Percentiles rank a stretch among this genome's conserved stretches.
These are phyloP conservation scores for Thera obeliscata DNA, from an alignment of 2,888 invertebrate genomes.

Conservation along the genomic window DNA sequence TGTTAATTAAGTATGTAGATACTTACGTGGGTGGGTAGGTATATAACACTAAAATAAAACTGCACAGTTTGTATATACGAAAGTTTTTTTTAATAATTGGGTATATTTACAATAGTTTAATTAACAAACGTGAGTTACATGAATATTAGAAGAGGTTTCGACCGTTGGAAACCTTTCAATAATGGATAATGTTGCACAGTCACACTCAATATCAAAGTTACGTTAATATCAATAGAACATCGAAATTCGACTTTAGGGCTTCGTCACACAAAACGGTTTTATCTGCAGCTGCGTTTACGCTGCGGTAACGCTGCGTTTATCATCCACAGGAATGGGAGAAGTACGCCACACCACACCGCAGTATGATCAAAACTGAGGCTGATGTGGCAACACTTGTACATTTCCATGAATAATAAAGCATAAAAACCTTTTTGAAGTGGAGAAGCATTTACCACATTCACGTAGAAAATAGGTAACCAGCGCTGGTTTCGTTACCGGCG, in stretches of 20 bases:
- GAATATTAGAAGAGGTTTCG: constrained; percentile 68
- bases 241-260: constrained; percentile 47
- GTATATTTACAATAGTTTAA: constrained; percentile 83
- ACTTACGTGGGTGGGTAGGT: no score
- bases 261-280: constrained; percentile 1
- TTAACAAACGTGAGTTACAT: constrained; percentile 83
- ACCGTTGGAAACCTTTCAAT: constrained; percentile 49
- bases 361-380: constrained; percentile 1
- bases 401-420: constrained; percentile 4
- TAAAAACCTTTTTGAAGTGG: not conserved
- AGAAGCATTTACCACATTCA: constrained; percentile 3
- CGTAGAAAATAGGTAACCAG: constrained; percentile 6
- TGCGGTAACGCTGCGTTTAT: not conserved
- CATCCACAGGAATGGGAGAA: not conserved
- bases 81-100: constrained; percentile 82
- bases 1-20: no score
- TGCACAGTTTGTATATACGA: constrained; percentile 69
- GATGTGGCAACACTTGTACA: constrained; percentile 1
- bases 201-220: constrained; percentile 66
- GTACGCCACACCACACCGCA: not conserved
- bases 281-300: not conserved
- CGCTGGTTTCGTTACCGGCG: not conserved
- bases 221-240: constrained; percentile 59
- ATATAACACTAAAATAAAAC: constrained; percentile 53
- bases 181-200: constrained; percentile 55